A percentile compares a stretch with the other conserved stretches of the same genome.
phyloP scores from a whole-genome alignment of 92 coral and sea anemone species.

The Siderastrea radians region DNA sequence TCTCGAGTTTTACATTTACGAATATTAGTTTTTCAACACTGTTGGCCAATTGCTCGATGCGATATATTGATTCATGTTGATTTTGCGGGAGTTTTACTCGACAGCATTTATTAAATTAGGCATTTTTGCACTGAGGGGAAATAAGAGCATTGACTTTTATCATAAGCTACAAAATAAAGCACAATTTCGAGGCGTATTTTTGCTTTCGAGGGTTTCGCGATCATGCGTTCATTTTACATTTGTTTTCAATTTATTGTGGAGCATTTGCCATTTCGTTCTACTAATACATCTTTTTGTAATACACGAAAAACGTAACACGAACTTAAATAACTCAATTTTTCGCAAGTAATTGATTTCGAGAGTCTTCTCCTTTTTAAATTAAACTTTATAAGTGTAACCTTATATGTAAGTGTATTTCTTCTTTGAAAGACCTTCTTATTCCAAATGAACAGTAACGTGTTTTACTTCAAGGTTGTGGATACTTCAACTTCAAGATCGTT shows the following conservation, averaged over 20 bases:
- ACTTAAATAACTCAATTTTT: neutral
- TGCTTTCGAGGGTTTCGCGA: slow-evolving; percentile 15
- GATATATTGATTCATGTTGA: neutral
- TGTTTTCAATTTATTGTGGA: neutral
- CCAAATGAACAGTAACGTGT: neutral
- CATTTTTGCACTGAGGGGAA: neutral
- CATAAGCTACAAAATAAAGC: neutral
- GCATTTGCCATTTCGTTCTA: neutral
- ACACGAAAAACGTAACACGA: slow-evolving; percentile 31
- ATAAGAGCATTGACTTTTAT: neutral
- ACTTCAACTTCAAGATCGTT: neutral
- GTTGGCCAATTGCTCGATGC: neutral
- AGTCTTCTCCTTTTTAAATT: slow-evolving; percentile 17
- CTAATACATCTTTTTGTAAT: neutral
- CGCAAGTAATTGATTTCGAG: neutral
- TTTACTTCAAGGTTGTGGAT: too few species aligned
- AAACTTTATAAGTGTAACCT: too few species aligned
- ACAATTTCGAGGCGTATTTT: neutral
- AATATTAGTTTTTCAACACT: neutral
- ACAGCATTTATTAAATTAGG: slow-evolving; percentile 15
- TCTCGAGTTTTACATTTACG: neutral
- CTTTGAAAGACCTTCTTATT: neutral
- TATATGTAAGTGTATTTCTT: too few species aligned
- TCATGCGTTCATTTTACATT: neutral
- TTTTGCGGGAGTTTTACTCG: slow-evolving; percentile 3